Evolutionary conservation across 2,113 vertebrate species (phyloP).

Genomic region (Hippocampus zosterae): DNA sequence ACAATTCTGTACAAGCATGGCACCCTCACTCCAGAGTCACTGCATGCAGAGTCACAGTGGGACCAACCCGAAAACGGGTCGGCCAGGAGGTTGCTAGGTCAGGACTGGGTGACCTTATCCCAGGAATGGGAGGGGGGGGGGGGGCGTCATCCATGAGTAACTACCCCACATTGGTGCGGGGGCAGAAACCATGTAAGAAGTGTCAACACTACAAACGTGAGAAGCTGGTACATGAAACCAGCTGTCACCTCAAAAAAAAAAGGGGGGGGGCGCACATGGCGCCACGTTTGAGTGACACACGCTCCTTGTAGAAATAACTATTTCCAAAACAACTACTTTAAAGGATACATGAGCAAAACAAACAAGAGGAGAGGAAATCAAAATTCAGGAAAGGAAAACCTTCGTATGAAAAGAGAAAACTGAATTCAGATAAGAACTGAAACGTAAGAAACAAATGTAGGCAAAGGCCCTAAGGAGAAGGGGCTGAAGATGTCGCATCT

Average conservation of each 20-base stretch:
- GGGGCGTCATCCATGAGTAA: slow-evolving; percentile 59
- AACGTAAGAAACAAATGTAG: slow-evolving; percentile 68
- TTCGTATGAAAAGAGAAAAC: slow-evolving; percentile 32
- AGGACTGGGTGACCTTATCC: slow-evolving; percentile 59
- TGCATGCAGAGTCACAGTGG: slow-evolving; percentile 75
- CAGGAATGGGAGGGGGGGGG: neutral
- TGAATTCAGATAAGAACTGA: slow-evolving; percentile 30
- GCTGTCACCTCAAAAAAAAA: neutral
- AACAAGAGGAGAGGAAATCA: slow-evolving; percentile 24
- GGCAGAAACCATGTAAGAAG: slow-evolving; percentile 67
- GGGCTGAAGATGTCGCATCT: slow-evolving; percentile 74
- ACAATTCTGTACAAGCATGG: slow-evolving; percentile 73
- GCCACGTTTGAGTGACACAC: slow-evolving; percentile 72
- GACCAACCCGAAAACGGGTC: slow-evolving; percentile 54
- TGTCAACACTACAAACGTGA: slow-evolving; percentile 71
- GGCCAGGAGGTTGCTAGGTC: slow-evolving; percentile 56
- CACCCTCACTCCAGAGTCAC: slow-evolving; percentile 71
- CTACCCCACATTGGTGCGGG: slow-evolving; percentile 43
- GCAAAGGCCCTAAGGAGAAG: slow-evolving; percentile 73
- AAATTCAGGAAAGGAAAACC: slow-evolving; percentile 36
- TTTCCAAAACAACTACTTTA: neutral
- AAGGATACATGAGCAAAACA: slow-evolving; percentile 60
- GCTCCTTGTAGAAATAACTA: slow-evolving; percentile 43
- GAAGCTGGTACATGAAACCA: slow-evolving; percentile 40
- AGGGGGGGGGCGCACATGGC: slow-evolving; percentile 21